Percentiles rank a stretch among this genome's conserved stretches.
These are phyloP conservation scores for Ceratotherium simum DNA, from an alignment of 2,113 vertebrate genomes.

Conservation along the genomic window DNA sequence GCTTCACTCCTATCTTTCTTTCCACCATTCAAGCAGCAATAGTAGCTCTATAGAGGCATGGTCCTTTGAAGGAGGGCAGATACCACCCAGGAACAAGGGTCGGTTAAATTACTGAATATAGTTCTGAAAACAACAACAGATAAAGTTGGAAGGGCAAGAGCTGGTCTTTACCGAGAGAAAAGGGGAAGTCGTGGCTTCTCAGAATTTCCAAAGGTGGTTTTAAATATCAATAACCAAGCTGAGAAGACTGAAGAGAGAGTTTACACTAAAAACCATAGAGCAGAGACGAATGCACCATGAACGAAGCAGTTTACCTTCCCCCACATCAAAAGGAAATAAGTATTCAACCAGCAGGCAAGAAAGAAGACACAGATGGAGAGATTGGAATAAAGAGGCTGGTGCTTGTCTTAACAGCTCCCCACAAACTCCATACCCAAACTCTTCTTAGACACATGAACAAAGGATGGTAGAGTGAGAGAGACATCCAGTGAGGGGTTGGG, in stretches of 20 bases:
- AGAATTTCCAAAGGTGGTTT: not conserved
- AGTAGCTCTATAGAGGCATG: not conserved
- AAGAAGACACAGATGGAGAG: not conserved
- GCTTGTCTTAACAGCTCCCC: not conserved
- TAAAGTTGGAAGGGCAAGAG: not conserved
- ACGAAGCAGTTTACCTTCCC: not conserved
- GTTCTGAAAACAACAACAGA: not conserved
- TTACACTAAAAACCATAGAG: not conserved
- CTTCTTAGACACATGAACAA: not conserved
- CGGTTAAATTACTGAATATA: not conserved
- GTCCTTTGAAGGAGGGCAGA: not conserved
- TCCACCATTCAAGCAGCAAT: not conserved
- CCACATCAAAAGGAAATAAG: not conserved
- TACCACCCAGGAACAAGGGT: not conserved
- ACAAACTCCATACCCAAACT: not conserved
- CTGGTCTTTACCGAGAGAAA: not conserved
- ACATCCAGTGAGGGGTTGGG: accelerated
- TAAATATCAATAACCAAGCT: not conserved
- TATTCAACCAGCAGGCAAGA: not conserved
- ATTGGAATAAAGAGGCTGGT: not conserved
- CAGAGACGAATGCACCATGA: not conserved
- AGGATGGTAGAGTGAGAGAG: not conserved
- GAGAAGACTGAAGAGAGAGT: not conserved
- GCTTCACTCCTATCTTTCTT: not conserved
- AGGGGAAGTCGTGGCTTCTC: not conserved